Percentiles rank a stretch among this genome's conserved stretches.
These are phyloP conservation scores for Drosophila nigromelanica DNA, from an alignment of 1,140 invertebrate species.

Conservation along the genomic window DNA sequence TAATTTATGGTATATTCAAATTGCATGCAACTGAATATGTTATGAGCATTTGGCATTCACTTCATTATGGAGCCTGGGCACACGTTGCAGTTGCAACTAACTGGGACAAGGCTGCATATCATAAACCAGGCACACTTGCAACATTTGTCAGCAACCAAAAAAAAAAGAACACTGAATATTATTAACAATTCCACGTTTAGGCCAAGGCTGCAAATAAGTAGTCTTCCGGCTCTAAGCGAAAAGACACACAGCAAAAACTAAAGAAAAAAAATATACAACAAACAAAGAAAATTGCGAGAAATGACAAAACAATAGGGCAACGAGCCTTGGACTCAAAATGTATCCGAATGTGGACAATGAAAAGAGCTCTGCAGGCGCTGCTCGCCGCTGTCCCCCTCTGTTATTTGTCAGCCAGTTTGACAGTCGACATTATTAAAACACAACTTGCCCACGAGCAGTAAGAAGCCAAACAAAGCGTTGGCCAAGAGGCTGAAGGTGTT, in stretches of 20 bases:
- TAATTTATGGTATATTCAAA: slow-evolving; percentile 70
- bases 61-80: slow-evolving; percentile 40
- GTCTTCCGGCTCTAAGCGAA: slow-evolving; percentile 49
- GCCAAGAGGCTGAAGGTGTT: not conserved
- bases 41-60: slow-evolving; percentile 37
- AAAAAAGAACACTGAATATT: slow-evolving; percentile 22
- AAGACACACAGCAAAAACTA: slow-evolving; percentile 3
- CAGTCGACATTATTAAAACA: slow-evolving; percentile 58
- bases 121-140: slow-evolving; percentile 14
- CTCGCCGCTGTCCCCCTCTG: slow-evolving; percentile 1
- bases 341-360: slow-evolving; percentile 36
- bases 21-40: slow-evolving; percentile 63
- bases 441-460: slow-evolving; percentile 13
- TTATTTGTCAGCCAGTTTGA: slow-evolving; percentile 48
- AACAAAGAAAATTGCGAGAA: slow-evolving; percentile 49
- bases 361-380: slow-evolving; percentile 8
- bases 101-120: slow-evolving; percentile 45
- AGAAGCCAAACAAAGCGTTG: not conserved
- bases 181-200: slow-evolving; percentile 68
- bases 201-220: slow-evolving; percentile 60
- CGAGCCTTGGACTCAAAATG: slow-evolving; percentile 41
- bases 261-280: slow-evolving; percentile 6
- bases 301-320: slow-evolving; percentile 63
- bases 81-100: slow-evolving; percentile 20
- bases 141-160: slow-evolving; percentile 29